Base-by-base conservation (phyloP, 1,140 invertebrate genomes). In the Gonatopus flavifemur region DNA sequence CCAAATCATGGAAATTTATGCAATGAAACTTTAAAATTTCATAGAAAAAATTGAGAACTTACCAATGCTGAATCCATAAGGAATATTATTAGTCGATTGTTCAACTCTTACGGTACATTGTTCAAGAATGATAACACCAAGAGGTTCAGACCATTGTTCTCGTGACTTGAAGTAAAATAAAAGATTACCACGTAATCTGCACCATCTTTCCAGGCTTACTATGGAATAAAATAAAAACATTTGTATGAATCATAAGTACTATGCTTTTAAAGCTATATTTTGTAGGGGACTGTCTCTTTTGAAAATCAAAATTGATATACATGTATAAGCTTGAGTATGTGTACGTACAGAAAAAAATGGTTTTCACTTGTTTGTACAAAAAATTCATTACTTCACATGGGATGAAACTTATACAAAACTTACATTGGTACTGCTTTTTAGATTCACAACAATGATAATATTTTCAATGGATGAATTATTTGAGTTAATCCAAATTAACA, bases 151-250 rank as follows among this genome's bases (percentile, higher is more conserved):
- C 84, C 87, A 91, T 67, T 88, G 88, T 72, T 96, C 92, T 54
- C 88, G 84, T 20, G 87, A 89, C 76, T 96, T 96, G 72, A 96
- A 88, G 77, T 96, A 97, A 81, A 98, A 97, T 38, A 98, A 77
- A 3, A 97, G 78, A 80, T 97, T 97, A 43, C 94, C 94, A 64
- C 91, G 83, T 15, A 98, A 81, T 49, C 93, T 85, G 79, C 93
- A 96, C 89, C 91, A 96, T 72, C 93, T 80, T 68, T 93, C 87
- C 52, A 86, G 79, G 73, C 84, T 90, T 52, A 89, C 93, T 95
- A 77, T 42, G 78, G 70, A 69, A 67, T 45, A 62, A 57, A 53
- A 64, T 16, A 30, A 60, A 52, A 28, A 36, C 19, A 30, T 37
- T 28, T 28, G n/a, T n/a, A n/a, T n/a, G 18, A 52, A 30, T 22